Conservation (phyloP, 1,140 invertebrate species). For the Cyclargus thomasi region DNA sequence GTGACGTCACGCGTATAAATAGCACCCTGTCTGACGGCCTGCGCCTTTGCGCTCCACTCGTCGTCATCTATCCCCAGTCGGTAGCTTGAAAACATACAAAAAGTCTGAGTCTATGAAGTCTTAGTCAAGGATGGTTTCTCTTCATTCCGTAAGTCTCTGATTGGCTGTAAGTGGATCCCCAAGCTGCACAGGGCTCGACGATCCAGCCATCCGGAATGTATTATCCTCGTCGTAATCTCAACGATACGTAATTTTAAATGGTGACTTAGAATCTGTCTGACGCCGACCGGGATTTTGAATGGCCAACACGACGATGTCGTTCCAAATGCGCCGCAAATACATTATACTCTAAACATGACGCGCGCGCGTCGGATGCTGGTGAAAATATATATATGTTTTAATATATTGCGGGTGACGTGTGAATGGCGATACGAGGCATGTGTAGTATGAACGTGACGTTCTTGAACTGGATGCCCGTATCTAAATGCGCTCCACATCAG, state of each 20-base stretch:
- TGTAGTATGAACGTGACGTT: not conserved
- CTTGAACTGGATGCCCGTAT: not conserved
- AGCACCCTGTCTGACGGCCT: not conserved
- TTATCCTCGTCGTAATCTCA: no score
- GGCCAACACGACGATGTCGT: not conserved
- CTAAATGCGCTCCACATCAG: not conserved
- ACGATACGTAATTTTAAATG: no score
- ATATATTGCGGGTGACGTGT: not conserved
- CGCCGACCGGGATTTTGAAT: not conserved
- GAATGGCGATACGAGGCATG: not conserved
- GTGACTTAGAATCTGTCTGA: not conserved
- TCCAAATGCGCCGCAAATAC: not conserved
- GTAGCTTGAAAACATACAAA: no score
- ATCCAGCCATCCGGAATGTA: no score
- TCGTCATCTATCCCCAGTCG: not conserved
- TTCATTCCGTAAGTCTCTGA: no score
- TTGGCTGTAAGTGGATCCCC: no score
- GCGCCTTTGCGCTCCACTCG: not conserved
- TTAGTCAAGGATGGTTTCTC: no score
- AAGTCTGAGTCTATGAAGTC: no score
- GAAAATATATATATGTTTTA: not conserved
- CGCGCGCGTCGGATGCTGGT: not conserved
- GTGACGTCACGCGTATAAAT: constrained; percentile 2
- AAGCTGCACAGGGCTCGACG: no score
- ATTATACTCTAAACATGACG: not conserved